A percentile compares a stretch with the other conserved stretches of the same genome.
Conservation (phyloP, 2,888 invertebrate species). For the Brenthis hecate region DNA sequence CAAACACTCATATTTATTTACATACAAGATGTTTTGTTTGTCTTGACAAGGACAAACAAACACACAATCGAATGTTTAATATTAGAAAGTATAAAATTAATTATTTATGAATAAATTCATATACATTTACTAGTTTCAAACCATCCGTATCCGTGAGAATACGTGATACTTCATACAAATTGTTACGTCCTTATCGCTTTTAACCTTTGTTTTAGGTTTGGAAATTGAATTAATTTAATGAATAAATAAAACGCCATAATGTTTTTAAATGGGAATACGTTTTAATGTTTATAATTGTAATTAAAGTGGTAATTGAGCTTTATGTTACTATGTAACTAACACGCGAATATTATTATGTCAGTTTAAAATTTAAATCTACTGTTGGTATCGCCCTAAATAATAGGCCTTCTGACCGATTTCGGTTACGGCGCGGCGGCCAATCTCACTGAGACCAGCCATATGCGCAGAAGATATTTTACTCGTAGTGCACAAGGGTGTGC, state of each 20-base stretch:
- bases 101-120: not conserved
- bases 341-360: too few relatives aligned
- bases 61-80: not conserved
- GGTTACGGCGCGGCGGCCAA: too few relatives aligned
- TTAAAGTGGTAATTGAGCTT: not conserved
- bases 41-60: too few relatives aligned
- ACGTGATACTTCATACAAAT: constrained; percentile 8
- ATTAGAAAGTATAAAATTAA: not conserved
- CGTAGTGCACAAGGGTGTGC: too few relatives aligned
- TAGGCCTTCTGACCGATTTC: too few relatives aligned
- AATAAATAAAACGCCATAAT: not conserved
- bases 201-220: not conserved
- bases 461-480: too few relatives aligned
- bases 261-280: not conserved
- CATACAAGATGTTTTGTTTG: too few relatives aligned
- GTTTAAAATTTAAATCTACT: too few relatives aligned
- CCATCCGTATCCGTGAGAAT: not conserved
- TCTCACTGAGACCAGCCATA: too few relatives aligned
- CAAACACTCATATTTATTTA: too few relatives aligned
- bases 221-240: constrained; percentile 11
- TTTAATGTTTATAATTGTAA: constrained; percentile 2
- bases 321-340: too few relatives aligned
- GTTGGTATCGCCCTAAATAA: too few relatives aligned
- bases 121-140: not conserved
- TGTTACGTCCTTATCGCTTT: not conserved